These are phyloP conservation scores for Gavia stellata DNA, from an alignment of 2,113 vertebrate genomes.

Conservation along the genomic window DNA sequence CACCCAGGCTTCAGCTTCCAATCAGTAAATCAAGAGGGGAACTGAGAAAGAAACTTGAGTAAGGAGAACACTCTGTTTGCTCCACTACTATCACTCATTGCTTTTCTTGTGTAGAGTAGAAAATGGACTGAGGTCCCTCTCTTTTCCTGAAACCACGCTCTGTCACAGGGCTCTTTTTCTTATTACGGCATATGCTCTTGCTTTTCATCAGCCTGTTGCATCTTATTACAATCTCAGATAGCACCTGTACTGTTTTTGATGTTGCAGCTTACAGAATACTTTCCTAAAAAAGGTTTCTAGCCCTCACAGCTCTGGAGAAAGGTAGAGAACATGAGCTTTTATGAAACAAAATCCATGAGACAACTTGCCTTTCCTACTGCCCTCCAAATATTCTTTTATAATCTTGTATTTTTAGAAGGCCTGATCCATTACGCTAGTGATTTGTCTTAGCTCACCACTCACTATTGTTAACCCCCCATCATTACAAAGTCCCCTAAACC, in stretches of 20 bases:
- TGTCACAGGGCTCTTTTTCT: not conserved
- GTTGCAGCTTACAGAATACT: not conserved
- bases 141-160: not conserved
- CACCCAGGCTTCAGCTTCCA: not conserved
- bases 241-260: not conserved
- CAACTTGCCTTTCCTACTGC: not conserved
- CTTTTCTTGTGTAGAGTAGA: not conserved
- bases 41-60: conserved; percentile 39
- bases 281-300: not conserved
- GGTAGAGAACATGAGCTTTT: not conserved
- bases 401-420: not conserved
- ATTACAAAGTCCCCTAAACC: not conserved
- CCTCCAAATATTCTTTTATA: not conserved
- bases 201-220: not conserved
- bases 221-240: not conserved
- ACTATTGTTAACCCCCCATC: not conserved
- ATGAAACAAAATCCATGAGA: not conserved
- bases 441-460: not conserved
- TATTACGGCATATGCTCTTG: not conserved
- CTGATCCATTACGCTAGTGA: not conserved
- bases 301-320: not conserved
- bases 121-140: not conserved
- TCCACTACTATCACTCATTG: not conserved
- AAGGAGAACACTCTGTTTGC: conserved; percentile 32
- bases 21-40: not conserved